Evolutionary conservation across 92 coral and sea anemone genomes (phyloP), one percentile per base, ranked within the genome.

Genomic region (Paramuricea clavata): DNA sequence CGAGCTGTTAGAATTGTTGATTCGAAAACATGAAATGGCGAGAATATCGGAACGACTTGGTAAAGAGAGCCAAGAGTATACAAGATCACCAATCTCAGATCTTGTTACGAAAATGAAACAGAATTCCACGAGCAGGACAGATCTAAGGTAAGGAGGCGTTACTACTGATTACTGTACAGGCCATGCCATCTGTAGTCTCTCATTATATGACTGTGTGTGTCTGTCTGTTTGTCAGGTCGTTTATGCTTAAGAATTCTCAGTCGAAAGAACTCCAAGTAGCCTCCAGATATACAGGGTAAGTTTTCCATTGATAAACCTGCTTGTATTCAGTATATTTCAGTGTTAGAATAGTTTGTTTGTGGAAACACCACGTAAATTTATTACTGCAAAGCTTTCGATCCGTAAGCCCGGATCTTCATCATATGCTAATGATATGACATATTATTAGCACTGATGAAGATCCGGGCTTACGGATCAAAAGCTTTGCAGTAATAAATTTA

Each of bases 231-330:
- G n/a, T 1, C 62, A 79, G 84, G 47, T 79, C 84, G 19, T 79
- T 79, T 47, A 79, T 79, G 28, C 65, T 79, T 5, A 79, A 79
- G 39, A 61, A 65, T 41, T 57, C 84, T 31, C 42, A 35, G 6
- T 79, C 84, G 7, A 79, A 79, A 79, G 84, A 79, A 79, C 84
- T 79, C 34, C 84, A 79, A 39, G 57, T 79, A 6, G 84, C 84
- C 5, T 34, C 84, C 0, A 79, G 84, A 60, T 60, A 79, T 41
- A 79, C 84, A 9, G 56, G 84, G 84, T 79, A 60, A 13, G 84
- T 39, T 21, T 16, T 28, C 35, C 1, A 65, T 28, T 9, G n/a
- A 13, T 28, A 26, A 62, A 57, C n/a, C 30, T 11, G 25, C 22
- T 15, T 32, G 22, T 15, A 33, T 65, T 5, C n/a, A 1, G 62